Evolutionary conservation across 2,797 vertebrate species (phyloP).

Genomic region (Pangasius macronema): DNA sequence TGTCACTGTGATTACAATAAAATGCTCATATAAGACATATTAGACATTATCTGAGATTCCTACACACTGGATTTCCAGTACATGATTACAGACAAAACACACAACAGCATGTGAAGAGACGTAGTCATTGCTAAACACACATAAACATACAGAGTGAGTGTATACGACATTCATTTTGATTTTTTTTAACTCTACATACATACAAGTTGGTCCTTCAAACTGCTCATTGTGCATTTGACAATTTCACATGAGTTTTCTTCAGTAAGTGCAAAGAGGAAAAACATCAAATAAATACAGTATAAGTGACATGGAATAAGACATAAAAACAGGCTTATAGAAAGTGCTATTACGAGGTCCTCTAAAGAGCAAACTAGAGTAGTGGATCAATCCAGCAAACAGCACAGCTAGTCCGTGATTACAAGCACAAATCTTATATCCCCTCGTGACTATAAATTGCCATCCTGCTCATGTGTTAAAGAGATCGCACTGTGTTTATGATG

Average conservation of each 20-base stretch:
- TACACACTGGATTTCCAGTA: constrained; percentile 17
- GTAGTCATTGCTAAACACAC: constrained; percentile 38
- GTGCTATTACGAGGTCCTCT: constrained; percentile 19
- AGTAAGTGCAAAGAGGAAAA: constrained; percentile 46
- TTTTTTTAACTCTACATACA: constrained; percentile 44
- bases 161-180: constrained; percentile 57
- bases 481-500: constrained; percentile 37
- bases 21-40: constrained; percentile 24
- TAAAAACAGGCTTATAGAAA: constrained; percentile 7
- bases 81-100: constrained; percentile 29
- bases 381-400: constrained; percentile 18
- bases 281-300: constrained; percentile 48
- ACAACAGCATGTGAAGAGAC: constrained; percentile 23
- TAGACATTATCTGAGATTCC: constrained; percentile 35
- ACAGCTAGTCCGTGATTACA: constrained; percentile 30
- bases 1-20: constrained; percentile 4
- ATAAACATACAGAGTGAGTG: constrained; percentile 38
- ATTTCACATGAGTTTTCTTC: constrained; percentile 37
- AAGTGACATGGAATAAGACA: constrained; percentile 43
- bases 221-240: constrained; percentile 47
- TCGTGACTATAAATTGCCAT: constrained; percentile 26
- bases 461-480: constrained; percentile 13
- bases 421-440: constrained; percentile 18
- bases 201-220: constrained; percentile 62
- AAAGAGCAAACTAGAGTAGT: constrained; percentile 16